Evolutionary conservation across 1,140 invertebrate genomes (phyloP).

Genomic region (Drosophila littoralis): DNA sequence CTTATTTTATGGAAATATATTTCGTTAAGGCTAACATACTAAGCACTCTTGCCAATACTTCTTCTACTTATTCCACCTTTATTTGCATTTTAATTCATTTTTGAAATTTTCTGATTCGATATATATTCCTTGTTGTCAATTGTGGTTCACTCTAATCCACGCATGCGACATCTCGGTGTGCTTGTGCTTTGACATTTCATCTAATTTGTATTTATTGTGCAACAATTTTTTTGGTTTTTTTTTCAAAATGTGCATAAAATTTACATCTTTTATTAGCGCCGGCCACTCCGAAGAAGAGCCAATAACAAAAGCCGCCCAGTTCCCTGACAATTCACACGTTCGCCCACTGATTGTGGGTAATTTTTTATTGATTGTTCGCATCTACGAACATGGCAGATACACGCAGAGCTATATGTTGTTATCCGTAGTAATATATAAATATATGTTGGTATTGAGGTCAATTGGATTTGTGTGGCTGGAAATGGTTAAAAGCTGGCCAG

Average conservation of each 20-base stretch:
- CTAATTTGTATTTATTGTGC: slow-evolving; percentile 79
- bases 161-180: not conserved
- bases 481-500: not conserved
- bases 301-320: not conserved
- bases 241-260: slow-evolving; percentile 70
- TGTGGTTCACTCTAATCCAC: slow-evolving; percentile 41
- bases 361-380: slow-evolving; percentile 60
- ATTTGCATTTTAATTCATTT: not conserved
- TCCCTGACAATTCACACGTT: slow-evolving; percentile 42
- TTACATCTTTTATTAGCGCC: slow-evolving; percentile 72
- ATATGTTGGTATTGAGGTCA: slow-evolving; percentile 58
- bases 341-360: slow-evolving; percentile 50
- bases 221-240: slow-evolving; percentile 43
- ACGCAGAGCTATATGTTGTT: slow-evolving; percentile 24
- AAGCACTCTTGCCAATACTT: too few species aligned
- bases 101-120: not conserved
- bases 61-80: not conserved
- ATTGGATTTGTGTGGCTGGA: slow-evolving; percentile 47
- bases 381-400: slow-evolving; percentile 25
- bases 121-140: not conserved
- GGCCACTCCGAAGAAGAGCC: slow-evolving; percentile 33
- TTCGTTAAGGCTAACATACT: too few species aligned
- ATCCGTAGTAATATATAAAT: not conserved
- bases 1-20: too few species aligned
- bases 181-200: slow-evolving; percentile 59